A percentile compares a stretch with the other conserved stretches of the same genome.
These are phyloP conservation scores for Zhengitettix transpicula DNA, from an alignment of 2,888 invertebrate species.

Conservation along the genomic window DNA sequence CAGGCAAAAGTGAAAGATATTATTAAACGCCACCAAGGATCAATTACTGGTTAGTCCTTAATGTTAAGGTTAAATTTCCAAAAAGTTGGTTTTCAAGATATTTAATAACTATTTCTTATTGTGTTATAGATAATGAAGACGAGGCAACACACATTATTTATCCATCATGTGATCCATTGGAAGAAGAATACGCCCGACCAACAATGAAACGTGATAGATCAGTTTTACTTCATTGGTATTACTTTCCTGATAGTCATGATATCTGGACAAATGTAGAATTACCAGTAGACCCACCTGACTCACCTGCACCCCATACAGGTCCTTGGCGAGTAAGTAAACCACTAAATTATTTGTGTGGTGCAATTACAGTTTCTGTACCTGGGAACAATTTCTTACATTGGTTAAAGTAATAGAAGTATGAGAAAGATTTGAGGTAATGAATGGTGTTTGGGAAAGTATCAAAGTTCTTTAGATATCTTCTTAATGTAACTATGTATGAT, in stretches of 20 bases:
- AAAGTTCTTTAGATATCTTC: too few species aligned
- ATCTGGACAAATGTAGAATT: constrained; percentile 46
- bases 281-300: constrained; percentile 25
- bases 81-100: background rate
- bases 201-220: constrained; percentile 64
- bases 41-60: constrained; percentile 34
- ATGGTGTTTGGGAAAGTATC: too few species aligned
- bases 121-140: constrained; percentile 53
- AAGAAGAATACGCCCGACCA: constrained; percentile 82
- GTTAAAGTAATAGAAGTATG: too few species aligned
- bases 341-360: too few species aligned
- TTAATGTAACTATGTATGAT: too few species aligned
- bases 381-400: too few species aligned
- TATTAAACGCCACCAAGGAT: constrained; percentile 72
- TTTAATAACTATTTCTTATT: background rate
- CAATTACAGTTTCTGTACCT: too few species aligned
- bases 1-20: constrained; percentile 73
- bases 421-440: too few species aligned
- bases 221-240: constrained; percentile 89
- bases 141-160: constrained; percentile 87
- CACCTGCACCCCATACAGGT: constrained; percentile 19
- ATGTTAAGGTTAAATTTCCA: background rate
- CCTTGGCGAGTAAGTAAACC: constrained; percentile 18
- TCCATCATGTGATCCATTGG: constrained; percentile 66
- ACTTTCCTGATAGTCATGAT: constrained; percentile 85